phyloP scores from a whole-genome alignment of 2,113 vertebrate genomes.

The Psammodynastes pulverulentus region DNA sequence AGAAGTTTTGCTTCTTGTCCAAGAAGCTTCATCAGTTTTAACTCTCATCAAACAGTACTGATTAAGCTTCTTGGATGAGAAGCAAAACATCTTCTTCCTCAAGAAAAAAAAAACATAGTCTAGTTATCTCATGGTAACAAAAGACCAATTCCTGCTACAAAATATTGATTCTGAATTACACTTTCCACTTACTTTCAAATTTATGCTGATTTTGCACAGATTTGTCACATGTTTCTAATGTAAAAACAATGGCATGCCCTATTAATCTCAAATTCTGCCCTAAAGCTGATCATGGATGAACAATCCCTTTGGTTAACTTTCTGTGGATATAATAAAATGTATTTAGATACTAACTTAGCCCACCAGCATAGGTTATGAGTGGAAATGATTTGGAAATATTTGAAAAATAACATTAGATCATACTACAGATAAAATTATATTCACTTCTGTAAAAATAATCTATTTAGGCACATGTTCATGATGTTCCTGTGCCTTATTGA shows the following conservation, averaged over 20 bases:
- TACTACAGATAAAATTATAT: constrained; percentile 8
- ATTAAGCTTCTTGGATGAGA: background rate
- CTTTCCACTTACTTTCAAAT: background rate
- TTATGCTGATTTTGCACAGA: background rate
- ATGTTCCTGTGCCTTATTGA: background rate
- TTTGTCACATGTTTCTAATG: background rate
- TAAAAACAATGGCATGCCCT: background rate
- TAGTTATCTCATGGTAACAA: background rate
- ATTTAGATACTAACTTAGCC: background rate
- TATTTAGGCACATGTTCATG: background rate
- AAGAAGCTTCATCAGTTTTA: background rate
- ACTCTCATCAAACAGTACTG: background rate
- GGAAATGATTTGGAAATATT: background rate
- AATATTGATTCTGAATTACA: background rate
- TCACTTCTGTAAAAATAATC: background rate
- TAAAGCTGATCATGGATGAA: background rate
- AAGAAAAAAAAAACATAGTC: background rate
- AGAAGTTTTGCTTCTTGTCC: background rate
- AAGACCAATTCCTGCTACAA: background rate
- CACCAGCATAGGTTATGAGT: background rate
- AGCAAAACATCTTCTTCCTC: background rate
- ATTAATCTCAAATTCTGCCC: background rate
- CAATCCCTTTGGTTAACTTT: background rate
- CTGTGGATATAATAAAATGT: background rate
- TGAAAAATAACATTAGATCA: background rate